Evolutionary conservation across 2,888 invertebrate species (phyloP).

Genomic region (Aphidius colemani): DNA sequence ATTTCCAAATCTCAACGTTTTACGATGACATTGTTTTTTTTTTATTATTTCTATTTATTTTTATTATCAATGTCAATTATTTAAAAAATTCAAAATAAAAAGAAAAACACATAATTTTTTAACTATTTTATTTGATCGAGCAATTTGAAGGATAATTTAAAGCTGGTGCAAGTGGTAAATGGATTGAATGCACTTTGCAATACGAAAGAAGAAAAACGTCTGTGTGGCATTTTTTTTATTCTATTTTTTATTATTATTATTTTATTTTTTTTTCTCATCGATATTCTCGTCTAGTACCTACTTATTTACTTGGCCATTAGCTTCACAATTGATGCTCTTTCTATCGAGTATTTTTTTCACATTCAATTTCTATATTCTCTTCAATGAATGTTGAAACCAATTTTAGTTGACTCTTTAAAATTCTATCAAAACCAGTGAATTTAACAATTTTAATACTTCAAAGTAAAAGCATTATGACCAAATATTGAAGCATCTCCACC

Average conservation of each 20-base stretch:
- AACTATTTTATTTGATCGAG: too few relatives aligned
- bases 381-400: not conserved
- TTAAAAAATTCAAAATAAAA: too few relatives aligned
- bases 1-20: too few relatives aligned
- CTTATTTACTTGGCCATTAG: conserved; percentile 8
- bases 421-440: not conserved
- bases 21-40: too few relatives aligned
- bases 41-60: too few relatives aligned
- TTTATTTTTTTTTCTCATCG: conserved; percentile 5
- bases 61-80: too few relatives aligned
- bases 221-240: not conserved
- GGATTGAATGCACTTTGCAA: too few relatives aligned
- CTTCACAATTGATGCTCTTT: not conserved
- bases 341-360: conserved; percentile 6
- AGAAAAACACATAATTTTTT: too few relatives aligned
- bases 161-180: too few relatives aligned
- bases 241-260: not conserved
- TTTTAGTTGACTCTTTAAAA: not conserved
- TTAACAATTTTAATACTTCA: not conserved
- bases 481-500: not conserved
- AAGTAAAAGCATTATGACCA: not conserved
- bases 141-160: too few relatives aligned
- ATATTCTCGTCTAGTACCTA: conserved; percentile 9
- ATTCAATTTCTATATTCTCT: not conserved
- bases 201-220: too few relatives aligned